phyloP scores from a whole-genome alignment of 2,797 vertebrate genomes.

The Anniella stebbinsi region DNA sequence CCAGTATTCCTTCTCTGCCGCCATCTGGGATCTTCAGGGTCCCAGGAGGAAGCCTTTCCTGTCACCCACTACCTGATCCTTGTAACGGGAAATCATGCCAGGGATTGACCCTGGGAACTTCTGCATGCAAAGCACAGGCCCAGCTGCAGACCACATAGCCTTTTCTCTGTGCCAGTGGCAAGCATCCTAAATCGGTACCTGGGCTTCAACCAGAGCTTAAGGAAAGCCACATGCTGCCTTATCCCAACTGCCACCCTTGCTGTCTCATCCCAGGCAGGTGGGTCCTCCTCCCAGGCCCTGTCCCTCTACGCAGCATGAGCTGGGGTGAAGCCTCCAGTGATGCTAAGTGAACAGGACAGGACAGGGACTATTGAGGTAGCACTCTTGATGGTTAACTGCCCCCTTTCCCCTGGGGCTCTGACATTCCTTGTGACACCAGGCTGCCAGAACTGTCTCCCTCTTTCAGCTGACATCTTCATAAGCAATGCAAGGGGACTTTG shows the following conservation, averaged over 20 bases:
- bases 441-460: constrained; percentile 8
- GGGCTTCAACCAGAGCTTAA: too few species aligned
- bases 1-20: neutral
- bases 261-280: neutral
- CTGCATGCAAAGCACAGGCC: neutral
- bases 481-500: neutral
- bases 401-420: neutral
- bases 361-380: neutral
- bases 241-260: neutral
- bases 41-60: neutral
- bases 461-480: neutral
- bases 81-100: neutral
- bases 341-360: neutral
- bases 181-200: neutral
- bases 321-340: neutral
- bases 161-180: neutral
- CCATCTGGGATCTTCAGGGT: neutral
- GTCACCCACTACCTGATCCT: too few species aligned
- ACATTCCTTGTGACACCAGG: neutral
- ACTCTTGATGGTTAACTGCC: neutral
- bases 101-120: neutral
- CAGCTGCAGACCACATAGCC: neutral
- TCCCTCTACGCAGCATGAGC: too few species aligned
- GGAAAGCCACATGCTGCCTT: neutral
- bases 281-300: neutral